phyloP scores from a whole-genome alignment of 2,113 vertebrate genomes.

The Microcebus griseorufus region DNA sequence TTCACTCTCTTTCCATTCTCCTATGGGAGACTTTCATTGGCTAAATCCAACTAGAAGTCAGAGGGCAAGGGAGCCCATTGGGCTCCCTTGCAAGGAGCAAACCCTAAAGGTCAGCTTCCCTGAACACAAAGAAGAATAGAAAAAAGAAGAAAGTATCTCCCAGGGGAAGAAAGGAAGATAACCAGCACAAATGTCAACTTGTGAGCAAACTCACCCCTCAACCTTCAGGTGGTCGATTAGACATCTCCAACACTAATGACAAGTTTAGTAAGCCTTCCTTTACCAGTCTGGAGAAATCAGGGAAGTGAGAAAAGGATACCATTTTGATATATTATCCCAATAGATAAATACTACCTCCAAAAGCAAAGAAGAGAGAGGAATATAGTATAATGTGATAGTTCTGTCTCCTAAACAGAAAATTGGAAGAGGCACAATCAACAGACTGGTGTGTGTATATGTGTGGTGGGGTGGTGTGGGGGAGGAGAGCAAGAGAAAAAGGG shows the following conservation, averaged over 20 bases:
- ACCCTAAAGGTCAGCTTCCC: not conserved
- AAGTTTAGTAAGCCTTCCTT: not conserved
- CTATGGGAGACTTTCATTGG: not conserved
- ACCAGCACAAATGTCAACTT: not conserved
- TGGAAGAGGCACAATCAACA: not conserved
- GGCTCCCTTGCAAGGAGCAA: not conserved
- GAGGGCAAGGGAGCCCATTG: not conserved
- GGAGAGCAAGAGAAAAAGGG: not conserved
- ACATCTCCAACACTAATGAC: not conserved
- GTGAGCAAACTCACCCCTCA: not conserved
- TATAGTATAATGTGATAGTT: not conserved
- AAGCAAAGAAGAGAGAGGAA: not conserved
- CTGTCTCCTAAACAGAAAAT: not conserved
- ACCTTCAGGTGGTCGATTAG: not conserved
- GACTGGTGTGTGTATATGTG: not conserved
- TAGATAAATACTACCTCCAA: not conserved
- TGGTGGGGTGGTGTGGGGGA: too few relatives aligned
- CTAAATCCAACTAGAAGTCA: not conserved
- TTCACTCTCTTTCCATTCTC: not conserved
- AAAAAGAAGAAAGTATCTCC: not conserved
- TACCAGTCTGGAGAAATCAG: not conserved
- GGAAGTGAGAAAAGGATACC: not conserved
- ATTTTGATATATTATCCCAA: not conserved
- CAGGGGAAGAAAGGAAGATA: not conserved
- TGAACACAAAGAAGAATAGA: not conserved